Conservation (phyloP, 2,888 invertebrate genomes). For the Strigamia crassipes region DNA sequence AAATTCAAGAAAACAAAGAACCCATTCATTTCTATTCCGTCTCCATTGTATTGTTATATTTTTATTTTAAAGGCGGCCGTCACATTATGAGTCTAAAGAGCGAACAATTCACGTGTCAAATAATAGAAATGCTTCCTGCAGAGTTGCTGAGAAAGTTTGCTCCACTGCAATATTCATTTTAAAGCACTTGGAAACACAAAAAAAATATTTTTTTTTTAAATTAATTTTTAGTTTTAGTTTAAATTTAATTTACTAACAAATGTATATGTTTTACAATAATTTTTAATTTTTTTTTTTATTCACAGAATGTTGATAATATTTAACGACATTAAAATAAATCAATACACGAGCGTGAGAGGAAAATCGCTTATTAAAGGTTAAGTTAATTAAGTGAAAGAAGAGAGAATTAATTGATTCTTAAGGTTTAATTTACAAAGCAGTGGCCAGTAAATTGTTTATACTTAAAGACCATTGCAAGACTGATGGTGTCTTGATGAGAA, state of each 20-base stretch:
- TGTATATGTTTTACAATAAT: too few relatives aligned
- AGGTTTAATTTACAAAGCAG: background rate
- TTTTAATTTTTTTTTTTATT: background rate
- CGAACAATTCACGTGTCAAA: background rate
- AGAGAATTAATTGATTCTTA: constrained; percentile 21
- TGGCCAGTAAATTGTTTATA: background rate
- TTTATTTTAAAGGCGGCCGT: background rate
- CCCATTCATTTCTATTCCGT: background rate
- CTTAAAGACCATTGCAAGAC: background rate
- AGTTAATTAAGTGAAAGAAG: constrained; percentile 17
- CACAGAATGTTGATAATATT: background rate
- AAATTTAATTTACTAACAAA: too few relatives aligned
- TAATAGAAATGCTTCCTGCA: constrained; percentile 27
- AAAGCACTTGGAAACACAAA: background rate
- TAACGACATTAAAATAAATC: constrained; percentile 8
- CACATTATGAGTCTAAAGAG: background rate
- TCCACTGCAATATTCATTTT: constrained; percentile 11
- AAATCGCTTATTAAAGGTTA: background rate
- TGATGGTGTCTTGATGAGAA: background rate
- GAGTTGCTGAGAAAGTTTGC: constrained; percentile 18
- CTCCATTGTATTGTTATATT: background rate
- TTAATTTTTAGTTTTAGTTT: too few relatives aligned
- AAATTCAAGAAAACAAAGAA: constrained; percentile 18
- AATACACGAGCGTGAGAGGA: background rate
- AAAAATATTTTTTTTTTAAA: constrained; percentile 6